Evolutionary conservation across 2,888 invertebrate species (phyloP).

Genomic region (Pseudococcus jackbeardsleyi): DNA sequence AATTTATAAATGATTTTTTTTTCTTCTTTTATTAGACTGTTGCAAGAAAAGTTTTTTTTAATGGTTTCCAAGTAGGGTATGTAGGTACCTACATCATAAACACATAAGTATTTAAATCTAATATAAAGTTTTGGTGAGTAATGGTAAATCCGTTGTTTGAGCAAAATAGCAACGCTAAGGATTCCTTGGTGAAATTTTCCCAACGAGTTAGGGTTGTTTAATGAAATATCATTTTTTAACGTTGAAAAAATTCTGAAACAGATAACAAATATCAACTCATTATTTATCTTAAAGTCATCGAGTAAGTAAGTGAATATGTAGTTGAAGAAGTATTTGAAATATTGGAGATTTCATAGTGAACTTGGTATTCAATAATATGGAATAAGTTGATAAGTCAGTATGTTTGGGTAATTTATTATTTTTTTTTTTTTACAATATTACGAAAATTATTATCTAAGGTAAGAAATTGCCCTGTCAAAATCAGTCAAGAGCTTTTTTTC

Average conservation of each 20-base stretch:
- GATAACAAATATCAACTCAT: neutral
- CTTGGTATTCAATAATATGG: too few relatives aligned
- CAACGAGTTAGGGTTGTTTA: neutral
- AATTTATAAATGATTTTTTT: neutral
- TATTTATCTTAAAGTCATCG: neutral
- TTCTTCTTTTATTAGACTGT: neutral
- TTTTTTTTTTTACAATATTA: too few relatives aligned
- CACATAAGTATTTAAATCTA: neutral
- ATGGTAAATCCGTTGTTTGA: constrained; percentile 6
- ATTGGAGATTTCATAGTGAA: too few relatives aligned
- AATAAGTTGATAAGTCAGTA: too few relatives aligned
- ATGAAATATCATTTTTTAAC: neutral
- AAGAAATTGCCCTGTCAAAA: too few relatives aligned
- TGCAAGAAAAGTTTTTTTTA: constrained; percentile 7
- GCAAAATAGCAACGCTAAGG: neutral
- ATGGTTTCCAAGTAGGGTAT: neutral
- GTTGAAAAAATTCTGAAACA: constrained; percentile 13
- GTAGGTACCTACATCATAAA: neutral
- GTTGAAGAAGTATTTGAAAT: neutral
- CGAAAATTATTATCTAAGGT: too few relatives aligned
- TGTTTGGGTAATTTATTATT: too few relatives aligned
- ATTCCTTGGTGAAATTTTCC: neutral
- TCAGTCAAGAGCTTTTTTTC: too few relatives aligned
- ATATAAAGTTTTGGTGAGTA: neutral
- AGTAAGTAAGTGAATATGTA: neutral